Conservation (phyloP, 2,888 invertebrate genomes). For the Drosophila barbarae region DNA sequence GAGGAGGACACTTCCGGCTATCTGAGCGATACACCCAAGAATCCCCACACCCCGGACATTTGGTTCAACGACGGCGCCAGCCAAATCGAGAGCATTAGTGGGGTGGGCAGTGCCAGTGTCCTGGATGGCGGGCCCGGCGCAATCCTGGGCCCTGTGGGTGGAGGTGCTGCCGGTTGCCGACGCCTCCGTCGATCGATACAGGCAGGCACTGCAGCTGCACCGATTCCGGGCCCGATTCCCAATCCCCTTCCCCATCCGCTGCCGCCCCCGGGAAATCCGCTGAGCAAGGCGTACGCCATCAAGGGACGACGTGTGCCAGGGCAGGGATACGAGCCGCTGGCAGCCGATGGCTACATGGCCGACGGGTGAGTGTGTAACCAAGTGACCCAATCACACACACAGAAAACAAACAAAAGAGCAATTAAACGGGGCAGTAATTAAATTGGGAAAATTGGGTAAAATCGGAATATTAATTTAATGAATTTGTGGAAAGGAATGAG, state of each 20-base stretch:
- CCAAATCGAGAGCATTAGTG: slow-evolving; percentile 70
- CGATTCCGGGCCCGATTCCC: slow-evolving; percentile 29
- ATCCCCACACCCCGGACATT: slow-evolving; percentile 81
- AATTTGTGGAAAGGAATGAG: not conserved
- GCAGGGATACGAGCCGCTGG: slow-evolving; percentile 58
- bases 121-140: slow-evolving; percentile 35
- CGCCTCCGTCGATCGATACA: slow-evolving; percentile 68
- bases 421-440: slow-evolving; percentile 18
- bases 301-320: slow-evolving; percentile 58
- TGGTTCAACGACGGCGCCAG: slow-evolving; percentile 78
- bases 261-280: slow-evolving; percentile 26
- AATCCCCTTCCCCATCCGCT: slow-evolving; percentile 11
- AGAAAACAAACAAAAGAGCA: slow-evolving; percentile 3
- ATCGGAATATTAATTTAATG: slow-evolving; percentile 6
- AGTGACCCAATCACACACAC: slow-evolving; percentile 17
- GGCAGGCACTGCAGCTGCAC: slow-evolving; percentile 35
- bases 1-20: slow-evolving; percentile 91
- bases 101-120: slow-evolving; percentile 60
- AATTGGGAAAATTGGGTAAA: slow-evolving; percentile 2
- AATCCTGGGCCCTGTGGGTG: slow-evolving; percentile 37
- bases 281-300: slow-evolving; percentile 55
- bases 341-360: slow-evolving; percentile 62
- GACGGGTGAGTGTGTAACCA: slow-evolving; percentile 58
- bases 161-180: slow-evolving; percentile 47
- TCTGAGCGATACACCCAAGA: slow-evolving; percentile 87